Percentiles rank a stretch among this genome's conserved stretches.
Conservation (phyloP, 2,888 invertebrate species). For the Pristionchus arcanus region DNA sequence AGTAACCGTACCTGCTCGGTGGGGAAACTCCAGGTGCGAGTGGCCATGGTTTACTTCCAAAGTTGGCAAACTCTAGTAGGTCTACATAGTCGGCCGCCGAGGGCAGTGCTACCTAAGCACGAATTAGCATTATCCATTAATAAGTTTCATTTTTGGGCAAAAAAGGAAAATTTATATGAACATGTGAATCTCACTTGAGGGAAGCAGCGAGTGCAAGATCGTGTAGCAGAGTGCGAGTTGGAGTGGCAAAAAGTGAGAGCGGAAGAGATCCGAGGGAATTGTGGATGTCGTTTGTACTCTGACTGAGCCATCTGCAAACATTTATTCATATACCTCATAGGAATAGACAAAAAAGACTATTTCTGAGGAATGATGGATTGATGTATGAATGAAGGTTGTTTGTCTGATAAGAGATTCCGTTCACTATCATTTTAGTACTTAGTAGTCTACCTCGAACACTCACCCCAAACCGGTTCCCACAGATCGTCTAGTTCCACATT, state of each 20-base stretch:
- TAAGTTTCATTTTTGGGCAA: background rate
- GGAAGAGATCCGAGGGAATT: constrained; percentile 15
- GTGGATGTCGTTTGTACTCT: constrained; percentile 15
- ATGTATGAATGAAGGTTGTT: background rate
- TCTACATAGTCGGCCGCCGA: constrained; percentile 61
- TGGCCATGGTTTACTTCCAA: constrained; percentile 52
- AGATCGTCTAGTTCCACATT: background rate
- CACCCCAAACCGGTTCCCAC: background rate
- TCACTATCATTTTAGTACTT: constrained; percentile 13
- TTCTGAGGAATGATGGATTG: background rate
- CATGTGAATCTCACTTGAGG: constrained; percentile 35
- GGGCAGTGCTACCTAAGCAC: background rate
- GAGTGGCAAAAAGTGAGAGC: constrained; percentile 46
- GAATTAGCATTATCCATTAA: too few relatives aligned
- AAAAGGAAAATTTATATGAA: background rate
- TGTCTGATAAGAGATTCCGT: constrained; percentile 16
- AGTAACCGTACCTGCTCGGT: constrained; percentile 56
- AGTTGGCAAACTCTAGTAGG: constrained; percentile 63
- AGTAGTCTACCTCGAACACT: constrained; percentile 13
- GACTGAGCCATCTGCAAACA: constrained; percentile 29
- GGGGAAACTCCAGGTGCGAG: constrained; percentile 46
- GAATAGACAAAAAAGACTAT: too few relatives aligned
- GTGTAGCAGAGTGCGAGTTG: constrained; percentile 5
- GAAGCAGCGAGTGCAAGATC: constrained; percentile 38
- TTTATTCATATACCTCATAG: background rate